Evolutionary conservation across 2,797 vertebrate species (phyloP), one percentile per base, ranked within the genome.

Genomic region (Sphaeramia orbicularis): DNA sequence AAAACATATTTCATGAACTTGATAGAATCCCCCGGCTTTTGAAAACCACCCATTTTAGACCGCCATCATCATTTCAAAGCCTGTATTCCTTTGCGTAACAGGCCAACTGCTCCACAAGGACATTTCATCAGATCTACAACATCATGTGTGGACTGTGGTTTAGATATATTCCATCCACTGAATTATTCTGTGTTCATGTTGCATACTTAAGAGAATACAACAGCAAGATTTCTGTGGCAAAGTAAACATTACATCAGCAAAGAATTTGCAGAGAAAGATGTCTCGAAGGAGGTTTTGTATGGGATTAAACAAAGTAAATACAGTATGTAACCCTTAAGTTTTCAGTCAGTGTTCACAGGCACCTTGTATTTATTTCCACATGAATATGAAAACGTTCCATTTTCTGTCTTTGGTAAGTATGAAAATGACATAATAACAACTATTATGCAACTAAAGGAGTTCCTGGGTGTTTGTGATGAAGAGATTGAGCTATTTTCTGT

Each of bases 231-330:
- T 87, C 58, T 83, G 85, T 68, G 77, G 82, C 71, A 82, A 86
- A 83, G 78, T 65, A 86, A 87, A 90, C 76, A 90, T 81, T 83
- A 86, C 86, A 65, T 91, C 78, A 88, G 78, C 64, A 78, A 85
- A 76, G 71, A 80, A 75, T 91, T 77, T 69, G 65, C 74, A 74
- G 71, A 65, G 67, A 75, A 71, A 55, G 40, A 65, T 65, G 21
- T 76, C 68, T 80, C 54, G 18, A 6, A 48, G 55, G 68, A 89
- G 48, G 53, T 37, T 72, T 71, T 45, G 47, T 35, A 67, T 71
- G 71, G 57, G 77, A 80, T 79, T 81, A 71, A 76, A 72, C 52
- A 42, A 71, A 55, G 37, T 52, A 78, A 78, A 83, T 81, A 76
- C 44, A 60, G 38, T 59, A 41, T 76, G 42, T 61, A 83, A 76